Evolutionary conservation across 1,140 invertebrate species (phyloP), one percentile per base, ranked within the genome.

Genomic region (Philotrypesis tridentata): DNA sequence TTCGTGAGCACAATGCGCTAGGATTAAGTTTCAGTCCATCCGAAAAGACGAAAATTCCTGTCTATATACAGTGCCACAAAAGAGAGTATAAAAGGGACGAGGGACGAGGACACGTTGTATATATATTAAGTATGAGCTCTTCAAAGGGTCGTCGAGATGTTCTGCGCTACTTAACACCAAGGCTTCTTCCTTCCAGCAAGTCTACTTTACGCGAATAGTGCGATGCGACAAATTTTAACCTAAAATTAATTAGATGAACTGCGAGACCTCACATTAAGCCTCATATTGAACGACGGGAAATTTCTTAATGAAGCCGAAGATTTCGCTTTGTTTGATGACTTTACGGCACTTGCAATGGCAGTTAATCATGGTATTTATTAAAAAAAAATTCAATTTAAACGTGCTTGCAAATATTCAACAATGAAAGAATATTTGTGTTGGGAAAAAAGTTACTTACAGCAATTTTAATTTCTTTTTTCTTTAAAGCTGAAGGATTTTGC

Each of bases 171-270:
- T 29, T 29, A 29, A 27, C 61, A 29, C 61, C 17, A 9, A 65
- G 23, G 23, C 60, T 67, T 67, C 25, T 37, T 67, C 25, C 25
- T 7, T 14, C 0, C 11, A 29, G 33, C 29, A 77, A 77, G n/a
- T 77, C 37, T 78, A 78, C 65, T 78, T 78, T 67, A n/a, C 27
- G 25, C n/a, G n/a, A n/a, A n/a, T n/a, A n/a, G n/a, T n/a, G 67
- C 27, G 61, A 71, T 60, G 55, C 11, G n/a, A 5, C 9, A 5
- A 79, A 71, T 17, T 79, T 31, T 29, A 71, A n/a, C 9, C 27
- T 2, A 31, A 71, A 67, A 60, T 79, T 71, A 48, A 70, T 37
- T 21, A 29, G 60, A 37, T 70, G 67, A 70, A 21, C 61, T 23
- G 67, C 29, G 11, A 31, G 7, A 71, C 25, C 33, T 63, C 73